These are phyloP conservation scores for Rhynchopsitta pachyrhyncha DNA, from an alignment of 2,113 vertebrate genomes.

Conservation along the genomic window DNA sequence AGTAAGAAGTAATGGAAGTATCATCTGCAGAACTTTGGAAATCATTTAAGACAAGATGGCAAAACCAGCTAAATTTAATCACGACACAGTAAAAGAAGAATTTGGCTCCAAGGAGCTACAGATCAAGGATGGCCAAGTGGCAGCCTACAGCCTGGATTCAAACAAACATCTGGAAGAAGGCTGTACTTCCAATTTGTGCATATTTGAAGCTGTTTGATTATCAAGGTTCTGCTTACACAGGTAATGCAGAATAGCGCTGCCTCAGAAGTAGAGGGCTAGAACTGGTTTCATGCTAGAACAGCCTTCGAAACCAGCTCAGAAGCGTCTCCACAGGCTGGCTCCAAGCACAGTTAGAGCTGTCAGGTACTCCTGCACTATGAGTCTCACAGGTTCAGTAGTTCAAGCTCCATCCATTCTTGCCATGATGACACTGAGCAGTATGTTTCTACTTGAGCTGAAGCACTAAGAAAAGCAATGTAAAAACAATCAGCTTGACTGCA, in stretches of 20 bases:
- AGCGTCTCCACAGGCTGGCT: background rate
- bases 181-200: background rate
- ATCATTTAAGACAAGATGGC: background rate
- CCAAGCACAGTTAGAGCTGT: background rate
- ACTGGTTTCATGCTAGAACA: background rate
- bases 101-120: background rate
- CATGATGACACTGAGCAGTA: background rate
- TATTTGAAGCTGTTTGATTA: background rate
- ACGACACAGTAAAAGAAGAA: background rate
- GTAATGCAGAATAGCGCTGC: background rate
- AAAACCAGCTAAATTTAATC: background rate
- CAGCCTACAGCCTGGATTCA: background rate
- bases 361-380: background rate
- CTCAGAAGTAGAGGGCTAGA: background rate
- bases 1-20: background rate
- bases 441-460: background rate
- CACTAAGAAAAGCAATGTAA: background rate
- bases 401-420: background rate
- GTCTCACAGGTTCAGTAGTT: background rate
- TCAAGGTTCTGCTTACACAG: background rate
- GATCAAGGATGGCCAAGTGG: background rate
- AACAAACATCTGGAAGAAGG: background rate
- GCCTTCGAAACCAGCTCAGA: background rate
- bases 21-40: background rate
- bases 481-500: background rate